phyloP scores from a whole-genome alignment of 1,140 invertebrate species.

The Anthonomus grandis region DNA sequence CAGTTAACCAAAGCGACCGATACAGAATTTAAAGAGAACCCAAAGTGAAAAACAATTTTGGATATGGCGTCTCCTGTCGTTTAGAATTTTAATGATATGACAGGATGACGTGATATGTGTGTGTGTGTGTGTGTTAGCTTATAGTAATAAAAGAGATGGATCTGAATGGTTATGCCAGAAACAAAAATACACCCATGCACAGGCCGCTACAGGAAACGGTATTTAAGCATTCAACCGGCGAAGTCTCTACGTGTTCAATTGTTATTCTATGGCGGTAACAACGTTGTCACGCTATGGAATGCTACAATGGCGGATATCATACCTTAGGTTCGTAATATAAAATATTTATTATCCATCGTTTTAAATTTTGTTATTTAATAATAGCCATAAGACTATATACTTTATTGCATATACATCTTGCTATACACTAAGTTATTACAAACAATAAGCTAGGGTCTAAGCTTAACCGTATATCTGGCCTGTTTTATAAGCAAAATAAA shows the following conservation, averaged over 20 bases:
- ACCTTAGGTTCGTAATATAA: too few relatives aligned
- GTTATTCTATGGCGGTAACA: constrained; percentile 31
- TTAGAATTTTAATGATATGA: constrained; percentile 10
- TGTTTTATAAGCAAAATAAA: too few relatives aligned
- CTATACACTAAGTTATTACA: too few relatives aligned
- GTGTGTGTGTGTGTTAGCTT: not conserved
- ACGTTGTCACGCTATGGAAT: constrained; percentile 34
- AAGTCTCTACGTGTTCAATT: constrained; percentile 36
- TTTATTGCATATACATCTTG: too few relatives aligned
- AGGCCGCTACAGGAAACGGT: constrained; percentile 33
- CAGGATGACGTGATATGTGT: constrained; percentile 7
- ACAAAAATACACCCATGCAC: constrained; percentile 6
- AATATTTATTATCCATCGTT: too few relatives aligned
- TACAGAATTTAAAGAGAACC: too few relatives aligned
- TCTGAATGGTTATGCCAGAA: constrained; percentile 11
- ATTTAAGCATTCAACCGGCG: constrained; percentile 34
- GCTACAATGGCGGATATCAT: constrained; percentile 14
- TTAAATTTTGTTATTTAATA: too few relatives aligned
- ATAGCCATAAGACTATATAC: too few relatives aligned
- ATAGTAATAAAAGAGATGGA: constrained; percentile 13
- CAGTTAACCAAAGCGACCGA: too few relatives aligned
- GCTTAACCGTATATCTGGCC: too few relatives aligned
- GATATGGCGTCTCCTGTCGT: constrained; percentile 5
- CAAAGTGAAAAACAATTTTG: constrained; percentile 10
- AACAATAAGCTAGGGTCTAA: too few relatives aligned